A percentile compares a stretch with the other conserved stretches of the same genome.
phyloP scores from a whole-genome alignment of 2,113 vertebrate genomes.

The Carassius gibelio region DNA sequence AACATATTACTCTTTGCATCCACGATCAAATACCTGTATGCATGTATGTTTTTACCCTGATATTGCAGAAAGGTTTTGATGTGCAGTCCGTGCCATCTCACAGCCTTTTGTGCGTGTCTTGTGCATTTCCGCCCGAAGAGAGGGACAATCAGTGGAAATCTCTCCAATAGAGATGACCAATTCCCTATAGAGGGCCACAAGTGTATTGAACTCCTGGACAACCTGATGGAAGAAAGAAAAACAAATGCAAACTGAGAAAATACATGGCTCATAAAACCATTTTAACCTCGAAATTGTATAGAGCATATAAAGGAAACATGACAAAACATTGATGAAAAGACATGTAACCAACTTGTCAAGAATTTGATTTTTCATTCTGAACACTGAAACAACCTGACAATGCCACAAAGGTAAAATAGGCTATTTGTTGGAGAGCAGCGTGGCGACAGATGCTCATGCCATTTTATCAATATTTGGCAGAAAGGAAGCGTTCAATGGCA shows the following conservation, averaged over 20 bases:
- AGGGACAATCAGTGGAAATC: slow-evolving; percentile 85
- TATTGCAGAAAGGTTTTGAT: slow-evolving; percentile 93
- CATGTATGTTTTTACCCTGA: slow-evolving; percentile 83
- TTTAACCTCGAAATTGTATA: slow-evolving; percentile 18
- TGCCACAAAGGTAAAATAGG: neutral
- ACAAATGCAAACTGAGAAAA: neutral
- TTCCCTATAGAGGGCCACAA: slow-evolving; percentile 95
- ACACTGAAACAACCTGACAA: neutral
- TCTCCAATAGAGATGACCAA: slow-evolving; percentile 97
- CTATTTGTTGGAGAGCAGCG: neutral
- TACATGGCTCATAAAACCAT: neutral
- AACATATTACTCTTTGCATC: neutral
- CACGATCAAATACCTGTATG: neutral
- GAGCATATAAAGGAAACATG: neutral
- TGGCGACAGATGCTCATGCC: slow-evolving; percentile 24
- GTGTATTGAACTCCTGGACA: slow-evolving; percentile 97
- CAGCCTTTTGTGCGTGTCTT: slow-evolving; percentile 92
- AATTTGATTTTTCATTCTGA: neutral
- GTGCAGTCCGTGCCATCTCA: slow-evolving; percentile 90
- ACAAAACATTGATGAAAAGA: neutral
- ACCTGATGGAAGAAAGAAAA: slow-evolving; percentile 69
- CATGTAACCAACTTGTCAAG: neutral
- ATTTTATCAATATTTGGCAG: slow-evolving; percentile 14
- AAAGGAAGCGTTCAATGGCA: slow-evolving; percentile 14
- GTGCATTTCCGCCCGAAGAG: slow-evolving; percentile 88